Evolutionary conservation across 2,113 vertebrate species (phyloP).

Genomic region (Thamnophis sirtalis): DNA sequence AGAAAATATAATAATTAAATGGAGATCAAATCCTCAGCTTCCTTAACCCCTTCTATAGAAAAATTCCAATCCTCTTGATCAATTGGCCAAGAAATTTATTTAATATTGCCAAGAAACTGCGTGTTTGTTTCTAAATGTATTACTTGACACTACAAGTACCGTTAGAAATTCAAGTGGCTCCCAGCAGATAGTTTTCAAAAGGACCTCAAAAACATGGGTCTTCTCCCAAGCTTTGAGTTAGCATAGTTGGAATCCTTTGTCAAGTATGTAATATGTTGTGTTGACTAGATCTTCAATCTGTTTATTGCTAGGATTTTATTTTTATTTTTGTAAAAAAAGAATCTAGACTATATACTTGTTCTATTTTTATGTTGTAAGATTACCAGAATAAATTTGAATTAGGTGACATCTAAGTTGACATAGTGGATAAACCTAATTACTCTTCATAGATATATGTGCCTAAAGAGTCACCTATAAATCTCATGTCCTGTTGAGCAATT

Average conservation of each 20-base stretch:
- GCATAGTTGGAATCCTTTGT: neutral
- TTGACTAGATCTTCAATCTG: neutral
- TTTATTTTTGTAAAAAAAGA: neutral
- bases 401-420: neutral
- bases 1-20: neutral
- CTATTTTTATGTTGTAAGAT: neutral
- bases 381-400: neutral
- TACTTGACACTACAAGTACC: slow-evolving; percentile 41
- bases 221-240: neutral
- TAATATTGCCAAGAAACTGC: slow-evolving; percentile 28
- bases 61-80: neutral
- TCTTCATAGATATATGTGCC: slow-evolving; percentile 52
- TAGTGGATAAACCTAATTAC: slow-evolving; percentile 35
- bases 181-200: neutral
- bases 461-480: slow-evolving; percentile 33
- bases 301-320: neutral
- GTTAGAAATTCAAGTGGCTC: neutral
- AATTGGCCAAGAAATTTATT: neutral
- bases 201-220: neutral
- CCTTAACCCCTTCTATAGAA: neutral
- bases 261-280: neutral
- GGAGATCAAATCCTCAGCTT: neutral
- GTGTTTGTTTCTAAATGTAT: slow-evolving; percentile 34
- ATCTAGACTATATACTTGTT: neutral
- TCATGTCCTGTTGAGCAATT: slow-evolving; percentile 39